Evolutionary conservation across 2,888 invertebrate species (phyloP).

Genomic region (Drosophila formosana): DNA sequence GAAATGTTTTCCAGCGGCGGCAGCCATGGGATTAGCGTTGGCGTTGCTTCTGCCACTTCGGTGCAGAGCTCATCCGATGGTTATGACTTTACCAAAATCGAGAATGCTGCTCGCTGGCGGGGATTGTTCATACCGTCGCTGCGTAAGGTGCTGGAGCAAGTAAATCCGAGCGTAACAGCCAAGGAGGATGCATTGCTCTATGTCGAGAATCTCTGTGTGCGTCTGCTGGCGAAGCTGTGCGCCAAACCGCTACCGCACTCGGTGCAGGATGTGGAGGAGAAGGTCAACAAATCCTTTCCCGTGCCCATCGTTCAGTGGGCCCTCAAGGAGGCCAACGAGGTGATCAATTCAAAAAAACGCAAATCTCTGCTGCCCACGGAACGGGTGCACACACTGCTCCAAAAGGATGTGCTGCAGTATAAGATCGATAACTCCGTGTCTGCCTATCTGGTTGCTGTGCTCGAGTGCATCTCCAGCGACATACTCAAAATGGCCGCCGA

Average conservation of each 20-base stretch:
- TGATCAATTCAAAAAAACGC: constrained; percentile 91
- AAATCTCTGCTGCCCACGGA: constrained; percentile 94
- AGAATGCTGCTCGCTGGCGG: constrained; percentile 96
- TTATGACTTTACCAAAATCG: constrained; percentile 93
- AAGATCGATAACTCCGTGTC: constrained; percentile 95
- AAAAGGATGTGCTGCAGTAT: constrained; percentile 94
- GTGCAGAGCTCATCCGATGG: constrained; percentile 75
- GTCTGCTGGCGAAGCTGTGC: constrained; percentile 94
- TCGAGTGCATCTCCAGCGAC: constrained; percentile 98
- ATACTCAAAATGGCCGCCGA: constrained; percentile 98
- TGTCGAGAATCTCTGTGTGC: constrained; percentile 95
- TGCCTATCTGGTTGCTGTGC: constrained; percentile 95
- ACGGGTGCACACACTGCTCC: constrained; percentile 94
- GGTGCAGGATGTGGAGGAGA: constrained; percentile 96
- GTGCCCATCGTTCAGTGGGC: constrained; percentile 98
- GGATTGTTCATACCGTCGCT: constrained; percentile 94
- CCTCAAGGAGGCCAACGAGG: constrained; percentile 94
- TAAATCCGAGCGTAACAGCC: constrained; percentile 94
- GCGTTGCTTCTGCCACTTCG: constrained; percentile 56
- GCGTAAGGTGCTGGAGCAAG: constrained; percentile 95
- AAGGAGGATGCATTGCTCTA: constrained; percentile 96
- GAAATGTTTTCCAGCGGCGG: constrained; percentile 87
- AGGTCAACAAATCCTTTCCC: constrained; percentile 96
- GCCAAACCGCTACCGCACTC: constrained; percentile 93
- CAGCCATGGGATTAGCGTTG: constrained; percentile 59